Evolutionary conservation across 1,140 invertebrate genomes (phyloP).

Genomic region (Pseudomyrmex flavicornis): DNA sequence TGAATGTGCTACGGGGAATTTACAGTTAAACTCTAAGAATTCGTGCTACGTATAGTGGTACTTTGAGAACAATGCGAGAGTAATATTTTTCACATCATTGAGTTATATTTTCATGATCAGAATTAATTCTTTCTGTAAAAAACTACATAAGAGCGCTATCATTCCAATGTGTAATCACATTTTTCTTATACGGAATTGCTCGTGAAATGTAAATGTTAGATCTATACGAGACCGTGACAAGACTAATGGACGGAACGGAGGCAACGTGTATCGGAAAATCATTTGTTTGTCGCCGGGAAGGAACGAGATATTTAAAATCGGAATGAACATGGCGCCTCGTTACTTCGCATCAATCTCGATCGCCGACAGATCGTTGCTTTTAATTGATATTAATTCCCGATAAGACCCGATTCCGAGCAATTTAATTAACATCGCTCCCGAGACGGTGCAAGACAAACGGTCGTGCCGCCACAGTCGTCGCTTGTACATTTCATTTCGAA

Average conservation of each 20-base stretch:
- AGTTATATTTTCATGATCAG: neutral
- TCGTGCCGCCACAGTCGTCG: conserved; percentile 7
- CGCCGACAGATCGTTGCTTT: conserved; percentile 54
- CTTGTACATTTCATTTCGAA: conserved; percentile 61
- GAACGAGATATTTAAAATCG: conserved; percentile 12
- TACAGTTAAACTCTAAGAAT: neutral
- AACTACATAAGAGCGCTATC: too few species aligned
- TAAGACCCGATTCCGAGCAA: conserved; percentile 61
- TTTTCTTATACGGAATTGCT: conserved; percentile 1
- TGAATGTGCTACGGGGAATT: neutral
- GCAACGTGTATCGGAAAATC: neutral
- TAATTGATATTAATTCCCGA: conserved; percentile 67
- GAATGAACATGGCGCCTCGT: conserved; percentile 15
- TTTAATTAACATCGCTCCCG: conserved; percentile 66
- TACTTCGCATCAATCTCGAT: conserved; percentile 36
- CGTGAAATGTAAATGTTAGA: neutral
- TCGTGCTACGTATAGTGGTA: neutral
- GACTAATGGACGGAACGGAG: neutral
- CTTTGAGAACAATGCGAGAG: neutral
- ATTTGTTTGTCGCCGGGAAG: conserved; percentile 11
- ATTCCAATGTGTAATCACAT: neutral
- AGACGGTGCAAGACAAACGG: conserved; percentile 52
- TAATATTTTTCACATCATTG: neutral
- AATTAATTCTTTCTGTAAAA: too few species aligned
- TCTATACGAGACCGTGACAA: neutral